Conservation (phyloP, 2,888 invertebrate species). For the Drosophila mettleri region DNA sequence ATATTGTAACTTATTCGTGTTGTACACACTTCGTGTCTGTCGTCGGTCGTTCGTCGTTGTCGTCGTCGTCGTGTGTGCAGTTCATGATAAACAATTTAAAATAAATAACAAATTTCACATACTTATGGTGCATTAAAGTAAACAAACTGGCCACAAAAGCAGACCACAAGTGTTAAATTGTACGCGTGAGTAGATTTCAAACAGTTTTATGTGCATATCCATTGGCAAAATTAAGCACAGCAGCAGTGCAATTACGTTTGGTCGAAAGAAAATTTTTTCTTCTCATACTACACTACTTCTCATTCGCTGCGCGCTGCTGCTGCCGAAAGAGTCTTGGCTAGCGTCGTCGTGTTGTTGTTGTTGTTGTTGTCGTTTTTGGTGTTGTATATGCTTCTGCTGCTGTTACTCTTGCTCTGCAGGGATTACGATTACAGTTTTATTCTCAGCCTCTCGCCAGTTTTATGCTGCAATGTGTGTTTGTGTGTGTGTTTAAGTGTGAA, state of each 20-base stretch:
- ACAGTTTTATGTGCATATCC: slow-evolving; percentile 51
- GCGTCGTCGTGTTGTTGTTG: slow-evolving; percentile 50
- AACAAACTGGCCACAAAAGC: slow-evolving; percentile 55
- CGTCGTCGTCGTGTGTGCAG: slow-evolving; percentile 69
- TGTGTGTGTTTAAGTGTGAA: slow-evolving; percentile 37
- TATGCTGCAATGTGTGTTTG: slow-evolving; percentile 67
- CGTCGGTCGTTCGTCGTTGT: slow-evolving; percentile 59
- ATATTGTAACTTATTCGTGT: slow-evolving; percentile 31
- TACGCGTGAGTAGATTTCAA: slow-evolving; percentile 68
- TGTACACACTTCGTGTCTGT: slow-evolving; percentile 62
- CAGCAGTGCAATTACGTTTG: slow-evolving; percentile 69
- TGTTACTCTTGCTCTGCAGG: slow-evolving; percentile 58
- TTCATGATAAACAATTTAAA: slow-evolving; percentile 78
- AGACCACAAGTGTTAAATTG: slow-evolving; percentile 49
- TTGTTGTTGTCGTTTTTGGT: slow-evolving; percentile 48
- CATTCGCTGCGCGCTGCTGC: slow-evolving; percentile 56
- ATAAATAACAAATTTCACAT: slow-evolving; percentile 66
- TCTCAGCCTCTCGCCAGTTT: slow-evolving; percentile 64
- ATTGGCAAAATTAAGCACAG: slow-evolving; percentile 34
- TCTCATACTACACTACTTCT: slow-evolving; percentile 59
- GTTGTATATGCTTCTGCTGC: slow-evolving; percentile 45
- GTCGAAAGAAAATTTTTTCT: slow-evolving; percentile 64
- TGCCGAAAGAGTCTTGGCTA: slow-evolving; percentile 56
- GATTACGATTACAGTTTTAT: slow-evolving; percentile 73
- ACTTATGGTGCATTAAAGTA: slow-evolving; percentile 57